Conservation (phyloP, 2,113 vertebrate species). For the Arvicanthis niloticus region DNA sequence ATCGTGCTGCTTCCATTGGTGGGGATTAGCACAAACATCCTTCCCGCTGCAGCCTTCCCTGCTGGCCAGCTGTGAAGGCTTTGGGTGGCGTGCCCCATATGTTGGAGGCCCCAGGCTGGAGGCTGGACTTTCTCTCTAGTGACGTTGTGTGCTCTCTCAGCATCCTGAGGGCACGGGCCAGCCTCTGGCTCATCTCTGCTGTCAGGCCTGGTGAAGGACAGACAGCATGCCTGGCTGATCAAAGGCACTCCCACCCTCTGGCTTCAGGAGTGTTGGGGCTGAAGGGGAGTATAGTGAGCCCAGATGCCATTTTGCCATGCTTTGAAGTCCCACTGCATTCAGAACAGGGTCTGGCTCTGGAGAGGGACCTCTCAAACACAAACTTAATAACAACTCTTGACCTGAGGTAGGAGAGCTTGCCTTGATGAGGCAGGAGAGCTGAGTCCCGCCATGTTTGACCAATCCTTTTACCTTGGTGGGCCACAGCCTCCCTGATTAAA, state of each 20-base stretch:
- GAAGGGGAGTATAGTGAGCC: constrained; percentile 62
- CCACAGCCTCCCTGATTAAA: background rate
- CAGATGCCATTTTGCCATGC: constrained; percentile 77
- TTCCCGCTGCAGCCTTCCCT: constrained; percentile 68
- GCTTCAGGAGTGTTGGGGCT: constrained; percentile 45
- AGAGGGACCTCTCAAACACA: constrained; percentile 50
- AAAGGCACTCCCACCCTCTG: constrained; percentile 76
- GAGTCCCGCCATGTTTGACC: constrained; percentile 28
- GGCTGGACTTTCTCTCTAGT: constrained; percentile 80
- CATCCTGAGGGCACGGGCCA: constrained; percentile 77
- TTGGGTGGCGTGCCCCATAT: constrained; percentile 75
- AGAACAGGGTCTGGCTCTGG: constrained; percentile 52
- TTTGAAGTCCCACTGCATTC: constrained; percentile 75
- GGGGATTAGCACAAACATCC: constrained; percentile 76
- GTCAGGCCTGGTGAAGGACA: constrained; percentile 79
- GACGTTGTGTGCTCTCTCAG: constrained; percentile 70
- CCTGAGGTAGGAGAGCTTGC: background rate
- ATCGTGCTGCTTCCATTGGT: constrained; percentile 61
- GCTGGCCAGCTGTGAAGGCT: constrained; percentile 71
- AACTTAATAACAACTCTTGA: constrained; percentile 52
- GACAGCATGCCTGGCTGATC: constrained; percentile 80
- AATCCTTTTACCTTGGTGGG: constrained; percentile 2
- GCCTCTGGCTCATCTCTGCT: constrained; percentile 83
- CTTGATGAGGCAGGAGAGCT: background rate
- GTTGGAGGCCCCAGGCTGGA: constrained; percentile 73